Percentiles rank a stretch among this genome's conserved stretches.
Evolutionary conservation across 2,113 vertebrate genomes (phyloP).

Genomic region (Datnioides undecimradiatus): DNA sequence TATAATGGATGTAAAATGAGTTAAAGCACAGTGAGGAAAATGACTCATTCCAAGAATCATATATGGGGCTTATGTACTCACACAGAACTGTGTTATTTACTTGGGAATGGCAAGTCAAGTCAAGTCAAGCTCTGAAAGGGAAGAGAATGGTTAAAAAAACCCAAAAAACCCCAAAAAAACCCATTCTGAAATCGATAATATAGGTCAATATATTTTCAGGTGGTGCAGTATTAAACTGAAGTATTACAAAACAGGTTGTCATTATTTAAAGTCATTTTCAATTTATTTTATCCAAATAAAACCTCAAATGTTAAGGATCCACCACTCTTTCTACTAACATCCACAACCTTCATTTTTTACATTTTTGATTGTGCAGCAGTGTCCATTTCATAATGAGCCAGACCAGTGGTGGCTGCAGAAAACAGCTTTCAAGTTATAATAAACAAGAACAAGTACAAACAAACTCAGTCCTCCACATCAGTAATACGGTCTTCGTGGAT

Average conservation of each 20-base stretch:
- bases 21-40: slow-evolving; percentile 28
- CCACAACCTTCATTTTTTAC: slow-evolving; percentile 12
- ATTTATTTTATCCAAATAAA: slow-evolving; percentile 13
- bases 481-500: slow-evolving; percentile 98
- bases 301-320: not conserved
- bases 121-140: not conserved
- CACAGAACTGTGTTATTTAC: slow-evolving; percentile 28
- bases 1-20: slow-evolving; percentile 19
- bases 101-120: slow-evolving; percentile 18
- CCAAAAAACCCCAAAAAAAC: too few species aligned
- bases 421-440: slow-evolving; percentile 25
- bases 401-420: slow-evolving; percentile 14
- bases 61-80: slow-evolving; percentile 15
- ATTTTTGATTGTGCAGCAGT: slow-evolving; percentile 36
- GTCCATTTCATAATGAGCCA: slow-evolving; percentile 32
- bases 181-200: slow-evolving; percentile 25
- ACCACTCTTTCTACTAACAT: slow-evolving; percentile 11
- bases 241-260: slow-evolving; percentile 25
- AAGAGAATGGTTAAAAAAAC: slow-evolving; percentile 16
- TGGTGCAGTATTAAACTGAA: slow-evolving; percentile 41
- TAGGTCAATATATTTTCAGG: slow-evolving; percentile 1
- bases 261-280: slow-evolving; percentile 3
- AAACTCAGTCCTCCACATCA: slow-evolving; percentile 76
- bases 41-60: slow-evolving; percentile 12
- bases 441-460: slow-evolving; percentile 37